Base-by-base conservation (phyloP, 2,888 invertebrate species). In the Elegia similella region DNA sequence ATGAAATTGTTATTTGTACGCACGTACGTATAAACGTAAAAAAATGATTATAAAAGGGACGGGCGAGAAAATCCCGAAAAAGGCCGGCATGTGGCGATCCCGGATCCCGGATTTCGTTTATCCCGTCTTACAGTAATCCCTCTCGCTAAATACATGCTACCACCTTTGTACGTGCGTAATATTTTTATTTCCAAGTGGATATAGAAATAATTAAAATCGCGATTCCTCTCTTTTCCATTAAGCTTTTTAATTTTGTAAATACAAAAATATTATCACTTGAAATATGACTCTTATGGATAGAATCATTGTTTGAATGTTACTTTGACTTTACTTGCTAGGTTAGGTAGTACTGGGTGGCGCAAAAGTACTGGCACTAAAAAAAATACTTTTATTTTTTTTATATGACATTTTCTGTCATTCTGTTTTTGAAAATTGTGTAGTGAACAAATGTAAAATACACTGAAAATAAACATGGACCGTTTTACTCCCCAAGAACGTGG, bases 71-170 rank as follows among this genome's bases (percentile, higher is more conserved):
- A 82, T 83, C 82, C 82, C 64, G 75, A 80, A 78, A 81, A 82
- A 80, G 83, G 80, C 74, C 69, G 70, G 69, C 73, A 71, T 70
- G 70, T 73, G 76, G 72, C 73, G 78, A 82, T 83, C 77, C 78
- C 66, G 77, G 76, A 79, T 77, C 47, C 62, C 69, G 81, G 79
- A 78, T 83, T 81, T 70, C 65, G 72, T 68, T 73, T 72, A 84
- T 81, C 80, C 80, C 72, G 71, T 73, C 74, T 83, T 81, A 82
- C 72, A 73, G 67, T 82, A 79, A 84, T 84, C 84, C 80, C 68
- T 64, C 65, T 66, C 63, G 69, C 68, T 69, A 71, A 73, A 72
- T 78, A 75, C 72, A 72, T 59, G 57, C 52, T 47, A 52, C 16
- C 52, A 50, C 38, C 48, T 67, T 64, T 67, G 65, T 34, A 48